Base-by-base conservation (phyloP, 2,888 invertebrate species). In the Pollenia amentaria region DNA sequence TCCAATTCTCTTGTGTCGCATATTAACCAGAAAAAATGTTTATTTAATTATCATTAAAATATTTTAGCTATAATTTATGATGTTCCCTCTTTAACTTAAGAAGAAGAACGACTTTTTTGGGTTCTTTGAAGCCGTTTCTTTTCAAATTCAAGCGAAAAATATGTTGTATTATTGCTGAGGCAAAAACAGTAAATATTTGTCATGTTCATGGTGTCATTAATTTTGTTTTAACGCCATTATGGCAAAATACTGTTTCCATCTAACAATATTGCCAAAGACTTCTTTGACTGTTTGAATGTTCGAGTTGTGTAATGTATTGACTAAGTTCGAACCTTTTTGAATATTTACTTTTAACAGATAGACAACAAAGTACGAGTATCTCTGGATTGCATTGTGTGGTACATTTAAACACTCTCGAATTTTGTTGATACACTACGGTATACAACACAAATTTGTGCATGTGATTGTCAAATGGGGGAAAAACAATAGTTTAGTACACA, bases 181-280 rank as follows among this genome's bases (percentile, higher is more conserved):
- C 81, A 62, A 60, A 73, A 83, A 85, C 70, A 85, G 67, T 65
- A 85, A 83, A 85, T 85, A 87, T 87, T 87, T 87, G 84, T 82
- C 87, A 82, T 85, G 72, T 78, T 82, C 82, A 85, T 65, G 69
- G 72, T 85, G 82, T 79, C 87, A 83, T 85, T 87, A 87, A 87
- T 85, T 84, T 87, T 82, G 78, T 75, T 82, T 78, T 69, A 85
- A 82, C 78, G 78, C 85, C 82, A 72, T 83, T 75, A 79, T 75
- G 64, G 82, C 75, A 48, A 77, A 75, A 69, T 46, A 48, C 29
- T 57, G 6, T 65, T 40, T 51, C 73, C 53, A 44, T 78, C 44
- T 48, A 42, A 67, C 16, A 64, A n/a, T 72, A 65, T 84, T 60
- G 67, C 51, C 42, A 69, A 55, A 72, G 55, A 69, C 69, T 70